phyloP scores from a whole-genome alignment of 2,888 invertebrate genomes.

The Patella depressa region DNA sequence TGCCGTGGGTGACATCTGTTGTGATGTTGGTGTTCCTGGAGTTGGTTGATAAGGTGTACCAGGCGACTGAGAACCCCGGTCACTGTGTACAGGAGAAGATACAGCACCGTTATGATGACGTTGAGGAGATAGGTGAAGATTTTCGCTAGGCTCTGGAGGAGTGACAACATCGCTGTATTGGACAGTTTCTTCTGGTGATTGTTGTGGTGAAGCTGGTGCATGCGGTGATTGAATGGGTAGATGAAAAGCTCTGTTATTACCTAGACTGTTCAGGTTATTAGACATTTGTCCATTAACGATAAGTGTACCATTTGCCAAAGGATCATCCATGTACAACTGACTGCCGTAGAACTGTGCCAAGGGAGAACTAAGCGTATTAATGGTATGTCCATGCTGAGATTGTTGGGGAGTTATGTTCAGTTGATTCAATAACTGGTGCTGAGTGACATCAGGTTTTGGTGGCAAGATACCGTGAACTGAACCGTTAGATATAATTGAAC shows the following conservation, averaged over 20 bases:
- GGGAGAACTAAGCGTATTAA: neutral
- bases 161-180: neutral
- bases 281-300: neutral
- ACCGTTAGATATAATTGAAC: neutral
- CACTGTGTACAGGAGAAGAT: neutral
- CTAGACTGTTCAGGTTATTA: neutral
- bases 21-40: too few relatives aligned
- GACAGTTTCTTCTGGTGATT: neutral
- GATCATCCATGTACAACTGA: slow-evolving; percentile 8
- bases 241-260: neutral
- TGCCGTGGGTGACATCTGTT: neutral
- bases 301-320: neutral
- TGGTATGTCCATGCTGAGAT: neutral
- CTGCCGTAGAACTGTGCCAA: neutral
- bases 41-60: neutral
- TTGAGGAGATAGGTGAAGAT: neutral
- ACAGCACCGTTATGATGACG: neutral
- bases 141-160: neutral
- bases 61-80: neutral
- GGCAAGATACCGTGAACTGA: neutral
- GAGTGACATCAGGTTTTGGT: neutral
- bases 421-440: neutral
- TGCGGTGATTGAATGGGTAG: neutral
- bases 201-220: neutral
- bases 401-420: neutral